These are phyloP conservation scores for Drosophila mojavensis DNA, from an alignment of 1,140 invertebrate genomes.

Conservation along the genomic window DNA sequence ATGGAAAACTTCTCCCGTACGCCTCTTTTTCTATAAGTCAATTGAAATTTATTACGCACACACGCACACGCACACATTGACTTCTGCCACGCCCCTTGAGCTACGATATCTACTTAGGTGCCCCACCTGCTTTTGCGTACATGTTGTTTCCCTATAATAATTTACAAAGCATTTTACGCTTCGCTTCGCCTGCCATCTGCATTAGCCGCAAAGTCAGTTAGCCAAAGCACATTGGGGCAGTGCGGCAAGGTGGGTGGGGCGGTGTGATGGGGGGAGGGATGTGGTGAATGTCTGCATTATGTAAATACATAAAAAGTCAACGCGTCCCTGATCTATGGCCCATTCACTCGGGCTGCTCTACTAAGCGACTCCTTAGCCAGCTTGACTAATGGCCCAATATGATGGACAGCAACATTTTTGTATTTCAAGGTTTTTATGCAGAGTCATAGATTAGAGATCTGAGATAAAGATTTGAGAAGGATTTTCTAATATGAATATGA, in stretches of 20 bases:
- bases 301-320: slow-evolving; percentile 41
- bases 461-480: too few relatives aligned
- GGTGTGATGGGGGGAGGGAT: neutral
- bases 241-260: neutral
- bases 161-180: slow-evolving; percentile 76
- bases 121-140: neutral
- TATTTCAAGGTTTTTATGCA: neutral
- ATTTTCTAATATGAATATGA: too few relatives aligned
- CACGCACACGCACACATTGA: slow-evolving; percentile 34
- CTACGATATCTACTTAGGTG: slow-evolving; percentile 5
- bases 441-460: too few relatives aligned
- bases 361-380: neutral
- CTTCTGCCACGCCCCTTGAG: neutral
- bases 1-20: slow-evolving; percentile 32
- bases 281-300: slow-evolving; percentile 51
- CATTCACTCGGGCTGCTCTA: neutral
- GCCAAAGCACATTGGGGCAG: neutral
- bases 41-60: slow-evolving; percentile 70
- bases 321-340: slow-evolving; percentile 52
- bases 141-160: slow-evolving; percentile 58
- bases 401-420: slow-evolving; percentile 18
- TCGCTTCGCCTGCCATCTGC: slow-evolving; percentile 75
- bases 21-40: slow-evolving; percentile 58
- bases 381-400: slow-evolving; percentile 37
- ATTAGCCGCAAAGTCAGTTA: slow-evolving; percentile 75